phyloP scores from a whole-genome alignment of 2,888 invertebrate species.

The Melieria omissa region DNA sequence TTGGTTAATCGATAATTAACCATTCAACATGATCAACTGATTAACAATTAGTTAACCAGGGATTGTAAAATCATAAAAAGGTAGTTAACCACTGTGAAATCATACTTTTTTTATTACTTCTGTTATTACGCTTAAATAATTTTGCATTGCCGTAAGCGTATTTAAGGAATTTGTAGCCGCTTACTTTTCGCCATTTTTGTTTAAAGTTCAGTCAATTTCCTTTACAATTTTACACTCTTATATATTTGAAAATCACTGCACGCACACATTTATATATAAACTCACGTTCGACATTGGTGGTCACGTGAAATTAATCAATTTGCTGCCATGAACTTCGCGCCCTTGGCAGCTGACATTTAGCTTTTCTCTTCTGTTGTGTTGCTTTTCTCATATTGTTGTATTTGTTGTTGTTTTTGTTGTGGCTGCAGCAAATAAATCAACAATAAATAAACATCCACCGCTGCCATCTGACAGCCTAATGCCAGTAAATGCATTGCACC shows the following conservation, averaged over 20 bases:
- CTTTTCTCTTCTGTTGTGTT: neutral
- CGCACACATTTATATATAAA: neutral
- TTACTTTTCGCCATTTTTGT: neutral
- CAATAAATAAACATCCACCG: neutral
- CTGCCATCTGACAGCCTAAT: too few species aligned
- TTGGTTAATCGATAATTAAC: too few species aligned
- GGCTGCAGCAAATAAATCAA: constrained; percentile 1
- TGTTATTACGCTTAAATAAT: too few species aligned
- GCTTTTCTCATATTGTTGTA: too few species aligned
- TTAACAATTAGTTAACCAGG: too few species aligned
- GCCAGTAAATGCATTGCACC: neutral
- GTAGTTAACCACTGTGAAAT: too few species aligned
- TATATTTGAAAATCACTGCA: neutral
- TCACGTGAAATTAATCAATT: neutral
- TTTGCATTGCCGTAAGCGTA: too few species aligned
- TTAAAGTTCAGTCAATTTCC: neutral
- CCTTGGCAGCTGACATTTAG: neutral
- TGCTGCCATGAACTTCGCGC: neutral
- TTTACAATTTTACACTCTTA: neutral
- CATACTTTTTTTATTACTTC: too few species aligned
- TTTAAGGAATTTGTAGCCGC: neutral
- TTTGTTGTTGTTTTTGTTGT: too few species aligned
- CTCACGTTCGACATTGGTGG: neutral
- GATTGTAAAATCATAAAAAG: too few species aligned
- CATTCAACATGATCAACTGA: too few species aligned